Conservation (phyloP, 2,888 invertebrate genomes). For the Cetonia aurata region DNA sequence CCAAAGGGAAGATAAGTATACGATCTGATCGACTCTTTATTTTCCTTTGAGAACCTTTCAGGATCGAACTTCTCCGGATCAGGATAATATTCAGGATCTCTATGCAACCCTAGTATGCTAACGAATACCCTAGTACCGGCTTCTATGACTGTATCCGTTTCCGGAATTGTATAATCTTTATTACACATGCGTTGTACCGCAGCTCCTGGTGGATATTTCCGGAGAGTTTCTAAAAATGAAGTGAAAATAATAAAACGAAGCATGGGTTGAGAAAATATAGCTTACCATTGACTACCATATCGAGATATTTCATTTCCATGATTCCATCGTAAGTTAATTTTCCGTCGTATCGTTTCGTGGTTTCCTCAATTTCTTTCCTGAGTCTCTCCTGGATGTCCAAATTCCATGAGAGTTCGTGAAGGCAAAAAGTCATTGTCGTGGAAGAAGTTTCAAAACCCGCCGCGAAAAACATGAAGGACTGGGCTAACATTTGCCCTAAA, state of each 20-base stretch:
- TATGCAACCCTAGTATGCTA: constrained; percentile 44
- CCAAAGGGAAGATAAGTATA: constrained; percentile 38
- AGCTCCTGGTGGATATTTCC: constrained; percentile 58
- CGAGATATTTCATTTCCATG: constrained; percentile 40
- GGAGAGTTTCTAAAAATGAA: constrained; percentile 57
- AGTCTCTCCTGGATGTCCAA: constrained; percentile 30
- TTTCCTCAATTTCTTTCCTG: constrained; percentile 13
- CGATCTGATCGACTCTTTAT: constrained; percentile 4
- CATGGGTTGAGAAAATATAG: neutral
- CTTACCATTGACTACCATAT: constrained; percentile 33
- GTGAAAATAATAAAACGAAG: neutral
- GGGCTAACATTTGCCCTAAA: constrained; percentile 20
- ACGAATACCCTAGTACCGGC: constrained; percentile 56
- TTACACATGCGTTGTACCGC: constrained; percentile 48
- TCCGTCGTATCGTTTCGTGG: constrained; percentile 18
- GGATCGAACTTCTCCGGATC: constrained; percentile 28
- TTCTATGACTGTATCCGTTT: constrained; percentile 47
- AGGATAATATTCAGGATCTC: constrained; percentile 42
- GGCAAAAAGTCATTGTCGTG: constrained; percentile 31
- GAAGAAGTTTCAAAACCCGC: constrained; percentile 41
- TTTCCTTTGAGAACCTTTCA: constrained; percentile 32
- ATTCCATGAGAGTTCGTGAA: constrained; percentile 29
- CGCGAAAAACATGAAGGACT: constrained; percentile 32
- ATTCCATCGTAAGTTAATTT: constrained; percentile 36
- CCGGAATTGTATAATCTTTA: constrained; percentile 50